A percentile compares a stretch with the other conserved stretches of the same genome.
phyloP scores from a whole-genome alignment of 53 echinoderm and acorn worm species.

The Paelopatides confundens region DNA sequence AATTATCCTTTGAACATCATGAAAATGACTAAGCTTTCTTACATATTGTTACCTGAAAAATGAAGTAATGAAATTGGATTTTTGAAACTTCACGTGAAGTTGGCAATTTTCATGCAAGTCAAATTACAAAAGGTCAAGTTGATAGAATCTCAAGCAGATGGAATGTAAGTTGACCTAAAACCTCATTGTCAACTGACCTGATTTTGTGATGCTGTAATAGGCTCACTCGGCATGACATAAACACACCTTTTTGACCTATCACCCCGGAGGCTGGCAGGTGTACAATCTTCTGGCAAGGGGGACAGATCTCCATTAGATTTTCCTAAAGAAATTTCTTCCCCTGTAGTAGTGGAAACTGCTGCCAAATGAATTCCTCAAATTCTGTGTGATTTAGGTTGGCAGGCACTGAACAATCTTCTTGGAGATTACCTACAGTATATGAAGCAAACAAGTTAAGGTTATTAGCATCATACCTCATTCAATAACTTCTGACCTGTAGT shows the following conservation, averaged over 20 bases:
- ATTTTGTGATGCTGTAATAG: background rate
- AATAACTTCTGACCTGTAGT: no score
- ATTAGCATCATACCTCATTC: no score
- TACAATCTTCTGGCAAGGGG: background rate
- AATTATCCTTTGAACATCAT: no score
- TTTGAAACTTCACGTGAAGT: no score
- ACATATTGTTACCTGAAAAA: no score
- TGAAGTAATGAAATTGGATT: no score
- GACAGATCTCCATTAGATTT: background rate
- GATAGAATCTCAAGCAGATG: no score
- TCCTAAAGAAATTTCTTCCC: background rate
- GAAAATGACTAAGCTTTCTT: no score
- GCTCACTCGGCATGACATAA: background rate
- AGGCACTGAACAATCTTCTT: background rate
- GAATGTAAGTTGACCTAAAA: no score
- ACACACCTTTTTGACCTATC: background rate
- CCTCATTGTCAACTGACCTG: no score
- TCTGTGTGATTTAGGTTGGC: background rate
- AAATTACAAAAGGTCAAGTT: no score
- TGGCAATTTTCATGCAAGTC: no score
- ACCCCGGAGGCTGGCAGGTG: background rate
- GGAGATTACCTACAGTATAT: background rate
- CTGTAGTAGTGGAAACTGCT: background rate
- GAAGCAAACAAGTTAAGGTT: background rate
- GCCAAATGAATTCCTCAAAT: background rate